Evolutionary conservation across 2,113 vertebrate species (phyloP).

Genomic region (Hystrix cristata): DNA sequence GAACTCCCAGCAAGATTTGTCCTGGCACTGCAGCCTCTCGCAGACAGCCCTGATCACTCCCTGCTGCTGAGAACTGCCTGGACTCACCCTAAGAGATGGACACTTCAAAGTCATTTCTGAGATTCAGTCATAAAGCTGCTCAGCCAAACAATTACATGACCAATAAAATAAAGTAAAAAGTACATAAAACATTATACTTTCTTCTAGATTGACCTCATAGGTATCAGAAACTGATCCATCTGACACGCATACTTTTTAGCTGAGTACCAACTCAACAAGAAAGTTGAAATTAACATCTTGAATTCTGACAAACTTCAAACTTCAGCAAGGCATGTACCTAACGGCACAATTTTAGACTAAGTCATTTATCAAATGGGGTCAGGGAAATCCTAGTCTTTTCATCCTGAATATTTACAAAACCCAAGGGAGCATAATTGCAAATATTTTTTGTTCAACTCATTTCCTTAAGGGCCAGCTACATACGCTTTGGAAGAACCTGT

Average conservation of each 20-base stretch:
- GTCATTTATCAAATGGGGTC: constrained; percentile 21
- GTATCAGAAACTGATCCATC: background rate
- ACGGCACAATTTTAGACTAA: constrained; percentile 6
- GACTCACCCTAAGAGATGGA: background rate
- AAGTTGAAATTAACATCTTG: constrained; percentile 32
- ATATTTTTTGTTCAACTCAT: background rate
- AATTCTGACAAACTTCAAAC: constrained; percentile 31
- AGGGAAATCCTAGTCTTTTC: background rate
- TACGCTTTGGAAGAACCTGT: background rate
- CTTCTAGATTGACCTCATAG: background rate
- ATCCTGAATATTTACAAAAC: background rate
- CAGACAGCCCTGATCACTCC: background rate
- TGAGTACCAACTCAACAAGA: constrained; percentile 14
- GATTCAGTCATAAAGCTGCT: background rate
- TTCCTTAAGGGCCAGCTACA: background rate
- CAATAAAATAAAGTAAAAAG: background rate
- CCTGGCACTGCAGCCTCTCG: background rate
- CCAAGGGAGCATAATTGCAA: background rate
- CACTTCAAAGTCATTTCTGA: background rate
- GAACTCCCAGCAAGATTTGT: background rate
- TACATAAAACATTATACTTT: background rate
- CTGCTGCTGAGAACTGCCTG: background rate
- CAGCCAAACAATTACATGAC: background rate
- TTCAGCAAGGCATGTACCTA: background rate
- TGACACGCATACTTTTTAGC: background rate